Evolutionary conservation across 2,888 invertebrate genomes (phyloP), one percentile per base, ranked within the genome.

Genomic region (Hyalella azteca): DNA sequence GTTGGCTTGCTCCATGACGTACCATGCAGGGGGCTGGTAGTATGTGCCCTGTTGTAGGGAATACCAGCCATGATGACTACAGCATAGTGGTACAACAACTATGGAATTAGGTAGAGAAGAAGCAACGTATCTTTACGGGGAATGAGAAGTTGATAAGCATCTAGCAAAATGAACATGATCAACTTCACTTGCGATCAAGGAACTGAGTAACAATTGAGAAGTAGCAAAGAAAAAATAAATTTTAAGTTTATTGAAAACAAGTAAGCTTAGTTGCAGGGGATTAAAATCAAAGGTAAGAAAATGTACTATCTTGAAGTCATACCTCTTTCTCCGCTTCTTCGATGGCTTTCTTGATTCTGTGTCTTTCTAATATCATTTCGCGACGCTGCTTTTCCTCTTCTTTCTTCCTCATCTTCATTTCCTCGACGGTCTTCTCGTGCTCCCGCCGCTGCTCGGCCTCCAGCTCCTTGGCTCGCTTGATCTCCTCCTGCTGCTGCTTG

Each of bases 301-400:
- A 49, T 45, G 15, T 11, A 45, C 45, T 7, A 45, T 11, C 19
- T 15, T 49, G 49, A 49, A 4, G 15, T 9, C 5, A 49, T 13
- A 86, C 86, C 85, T 88, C 87, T 81, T 88, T 87, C 40, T 89
- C 88, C n/a, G 95, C 95, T 89, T 96, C 95, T 88, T 96, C 96
- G 84, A 95, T 92, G 79, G 95, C 94, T 89, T 97, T 97, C 88
- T 97, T 95, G 86, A 96, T 90, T 89, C 96, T 94, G 89, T 97
- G 95, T 88, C 96, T 95, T 87, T 96, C 95, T 86, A 97, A 91
- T 87, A 98, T 98, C 85, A 91, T 92, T 85, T 95, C 94, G 79
- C 97, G 89, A 81, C 96, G 90, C n/a, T 93, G 91, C 86, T 93
- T 93, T 88, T 97, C 97, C 87, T 97, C 96, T 86, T 94, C 93